Evolutionary conservation across 2,797 vertebrate genomes (phyloP).

Genomic region (Uromys caudimaculatus): DNA sequence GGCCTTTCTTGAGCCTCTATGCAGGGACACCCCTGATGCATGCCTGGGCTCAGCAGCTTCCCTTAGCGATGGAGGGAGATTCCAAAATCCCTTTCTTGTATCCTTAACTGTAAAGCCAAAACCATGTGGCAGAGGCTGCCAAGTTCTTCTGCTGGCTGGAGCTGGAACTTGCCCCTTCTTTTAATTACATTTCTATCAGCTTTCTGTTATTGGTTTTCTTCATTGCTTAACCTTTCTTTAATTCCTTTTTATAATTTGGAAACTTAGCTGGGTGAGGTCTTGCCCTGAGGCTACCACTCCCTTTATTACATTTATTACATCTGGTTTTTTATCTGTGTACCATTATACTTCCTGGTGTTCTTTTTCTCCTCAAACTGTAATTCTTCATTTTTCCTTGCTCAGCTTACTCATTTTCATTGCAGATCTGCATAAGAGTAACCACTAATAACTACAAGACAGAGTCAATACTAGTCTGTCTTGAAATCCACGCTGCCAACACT

Average conservation of each 20-base stretch:
- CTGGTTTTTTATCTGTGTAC: background rate
- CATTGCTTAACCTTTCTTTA: background rate
- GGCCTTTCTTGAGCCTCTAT: background rate
- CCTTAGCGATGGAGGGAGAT: background rate
- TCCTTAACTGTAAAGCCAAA: background rate
- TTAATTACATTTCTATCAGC: background rate
- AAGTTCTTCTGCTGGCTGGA: background rate
- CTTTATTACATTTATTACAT: background rate
- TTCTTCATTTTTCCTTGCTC: background rate
- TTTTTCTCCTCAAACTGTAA: background rate
- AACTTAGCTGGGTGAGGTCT: background rate
- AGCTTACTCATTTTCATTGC: background rate
- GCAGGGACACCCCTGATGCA: background rate
- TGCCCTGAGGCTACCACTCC: background rate
- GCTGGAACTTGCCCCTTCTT: background rate
- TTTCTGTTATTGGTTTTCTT: background rate
- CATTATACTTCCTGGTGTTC: background rate
- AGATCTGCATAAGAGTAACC: background rate
- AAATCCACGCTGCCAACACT: background rate
- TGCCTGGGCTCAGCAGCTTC: background rate
- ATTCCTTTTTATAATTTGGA: background rate
- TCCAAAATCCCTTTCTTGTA: background rate
- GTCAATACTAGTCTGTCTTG: background rate
- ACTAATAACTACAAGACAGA: background rate
- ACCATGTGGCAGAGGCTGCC: background rate